Base-by-base conservation (phyloP, 2,888 invertebrate species). In the Philonicus albiceps region DNA sequence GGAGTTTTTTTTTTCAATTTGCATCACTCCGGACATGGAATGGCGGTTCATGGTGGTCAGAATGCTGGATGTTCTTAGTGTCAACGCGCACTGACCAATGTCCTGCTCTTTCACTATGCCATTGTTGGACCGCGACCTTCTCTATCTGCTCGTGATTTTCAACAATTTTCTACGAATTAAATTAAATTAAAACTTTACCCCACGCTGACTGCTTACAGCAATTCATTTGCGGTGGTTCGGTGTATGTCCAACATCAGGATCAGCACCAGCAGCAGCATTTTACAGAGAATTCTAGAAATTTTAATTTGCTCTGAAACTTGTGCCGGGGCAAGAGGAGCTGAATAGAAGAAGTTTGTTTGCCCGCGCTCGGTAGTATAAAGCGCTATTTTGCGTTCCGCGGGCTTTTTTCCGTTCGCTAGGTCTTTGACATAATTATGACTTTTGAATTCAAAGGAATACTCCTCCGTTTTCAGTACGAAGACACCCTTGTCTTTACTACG, bases 1-100 rank as follows among this genome's bases (percentile, higher is more conserved):
- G 31, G 73, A 55, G 27, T 11, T 34, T 34, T 34, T 37, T 84
- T 84, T 84, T 73, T 84, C 30, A 73, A 73, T 73, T 64, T 81
- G 64, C 37, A 34, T 81, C 37, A 78, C 43, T 11, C 43, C 11
- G 27, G 16, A 19, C 43, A 11, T 34, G n/a, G 31, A n/a, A 5
- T n/a, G 31, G n/a, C 22, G 49, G 78, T 37, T 43, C 19, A 7
- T 78, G 78, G 30, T 22, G 30, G 27, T n/a, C 27, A 37, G 30
- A 78, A 78, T 5, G 78, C 16, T n/a, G 49, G 11, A 43, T 49
- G 5, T 27, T 43, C n/a, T 78, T 49, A n/a, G 43, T 49, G 78
- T 78, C 49, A 78, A 27, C 49, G 30, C 22, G n/a, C 49, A 30
- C 19, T 78, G 78, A 78, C 49, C 78, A 78, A 78, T 49, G 49